Conservation (phyloP, 2,797 vertebrate species). For the Psittacula derbiana region DNA sequence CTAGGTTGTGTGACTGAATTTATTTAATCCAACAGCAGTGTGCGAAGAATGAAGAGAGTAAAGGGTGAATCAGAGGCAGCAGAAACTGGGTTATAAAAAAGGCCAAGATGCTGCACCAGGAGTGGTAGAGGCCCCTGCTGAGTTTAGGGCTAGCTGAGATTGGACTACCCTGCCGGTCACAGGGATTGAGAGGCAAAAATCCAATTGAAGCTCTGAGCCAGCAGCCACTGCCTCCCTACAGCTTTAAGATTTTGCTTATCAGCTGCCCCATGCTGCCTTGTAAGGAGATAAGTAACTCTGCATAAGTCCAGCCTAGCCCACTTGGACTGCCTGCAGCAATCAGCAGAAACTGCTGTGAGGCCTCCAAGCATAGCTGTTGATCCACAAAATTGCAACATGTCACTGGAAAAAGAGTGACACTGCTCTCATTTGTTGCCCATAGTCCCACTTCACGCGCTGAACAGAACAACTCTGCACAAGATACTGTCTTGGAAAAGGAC, state of each 20-base stretch:
- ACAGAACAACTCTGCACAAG: neutral
- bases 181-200: neutral
- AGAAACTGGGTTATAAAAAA: neutral
- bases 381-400: neutral
- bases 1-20: neutral
- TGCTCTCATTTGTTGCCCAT: neutral
- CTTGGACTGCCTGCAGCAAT: neutral
- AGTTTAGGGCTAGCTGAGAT: neutral
- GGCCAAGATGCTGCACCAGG: neutral
- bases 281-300: neutral
- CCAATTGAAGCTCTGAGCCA: neutral
- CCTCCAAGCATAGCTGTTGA: neutral
- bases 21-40: neutral
- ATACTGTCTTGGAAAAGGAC: neutral
- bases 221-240: neutral
- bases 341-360: neutral
- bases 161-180: neutral
- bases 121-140: neutral
- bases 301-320: neutral
- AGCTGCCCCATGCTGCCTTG: neutral
- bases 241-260: neutral
- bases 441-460: neutral
- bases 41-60: neutral
- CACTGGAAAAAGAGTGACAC: neutral
- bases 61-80: neutral